phyloP scores from a whole-genome alignment of 1,140 invertebrate genomes.

The Ooceraea biroi region DNA sequence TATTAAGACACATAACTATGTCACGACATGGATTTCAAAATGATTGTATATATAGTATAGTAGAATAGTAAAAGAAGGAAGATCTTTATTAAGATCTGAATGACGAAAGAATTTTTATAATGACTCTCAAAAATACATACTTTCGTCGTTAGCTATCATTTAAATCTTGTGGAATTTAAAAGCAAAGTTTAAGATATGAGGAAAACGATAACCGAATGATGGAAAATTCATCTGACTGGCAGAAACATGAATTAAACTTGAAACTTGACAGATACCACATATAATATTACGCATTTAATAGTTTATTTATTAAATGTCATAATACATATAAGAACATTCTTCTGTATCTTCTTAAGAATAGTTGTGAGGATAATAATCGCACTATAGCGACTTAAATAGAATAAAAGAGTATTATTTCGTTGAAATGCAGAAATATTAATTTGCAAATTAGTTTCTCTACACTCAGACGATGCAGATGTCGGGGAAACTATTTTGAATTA shows the following conservation, averaged over 20 bases:
- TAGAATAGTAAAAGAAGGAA: neutral
- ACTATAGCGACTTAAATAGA: neutral
- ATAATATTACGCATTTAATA: neutral
- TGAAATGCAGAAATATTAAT: neutral
- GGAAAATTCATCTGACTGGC: neutral
- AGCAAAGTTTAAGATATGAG: neutral
- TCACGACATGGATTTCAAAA: neutral
- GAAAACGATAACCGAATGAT: too few species aligned
- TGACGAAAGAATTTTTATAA: neutral
- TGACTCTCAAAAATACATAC: neutral
- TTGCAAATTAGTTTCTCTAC: neutral
- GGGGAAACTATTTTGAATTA: neutral
- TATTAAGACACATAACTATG: neutral
- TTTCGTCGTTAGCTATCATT: too few species aligned
- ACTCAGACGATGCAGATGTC: neutral
- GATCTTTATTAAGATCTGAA: neutral
- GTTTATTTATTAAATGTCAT: neutral
- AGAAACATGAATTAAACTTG: neutral
- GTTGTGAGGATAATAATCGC: neutral
- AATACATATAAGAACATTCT: neutral
- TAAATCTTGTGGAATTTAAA: conserved; percentile 8
- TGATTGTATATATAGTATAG: neutral
- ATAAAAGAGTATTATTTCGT: neutral
- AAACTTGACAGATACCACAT: too few species aligned
- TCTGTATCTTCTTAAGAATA: neutral